Conservation (phyloP, 2,113 vertebrate species). For the Nyctereutes procyonoides region DNA sequence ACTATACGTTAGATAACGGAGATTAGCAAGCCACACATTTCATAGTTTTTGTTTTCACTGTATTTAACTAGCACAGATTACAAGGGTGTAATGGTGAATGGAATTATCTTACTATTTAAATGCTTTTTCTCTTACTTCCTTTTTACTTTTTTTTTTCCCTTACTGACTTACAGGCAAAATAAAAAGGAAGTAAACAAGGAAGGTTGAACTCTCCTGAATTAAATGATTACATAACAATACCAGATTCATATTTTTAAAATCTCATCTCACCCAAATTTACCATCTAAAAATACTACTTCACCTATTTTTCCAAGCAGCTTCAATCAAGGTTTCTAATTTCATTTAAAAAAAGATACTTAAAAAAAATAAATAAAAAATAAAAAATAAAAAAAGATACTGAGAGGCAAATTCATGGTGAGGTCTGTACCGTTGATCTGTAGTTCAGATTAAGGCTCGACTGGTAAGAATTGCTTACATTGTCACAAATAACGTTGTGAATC, state of each 20-base stretch:
- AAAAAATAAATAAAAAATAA: no score
- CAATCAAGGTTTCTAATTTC: background rate
- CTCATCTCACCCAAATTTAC: background rate
- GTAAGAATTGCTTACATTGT: background rate
- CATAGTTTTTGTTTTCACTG: background rate
- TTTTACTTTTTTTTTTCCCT: background rate
- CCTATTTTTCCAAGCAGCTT: background rate
- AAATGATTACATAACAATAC: background rate
- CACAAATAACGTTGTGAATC: constrained; percentile 14
- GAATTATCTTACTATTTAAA: background rate
- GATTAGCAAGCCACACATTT: background rate
- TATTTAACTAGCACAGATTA: background rate
- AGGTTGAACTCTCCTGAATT: background rate
- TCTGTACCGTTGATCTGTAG: background rate
- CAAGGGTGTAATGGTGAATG: background rate
- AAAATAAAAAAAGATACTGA: constrained; percentile 38
- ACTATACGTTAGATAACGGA: background rate
- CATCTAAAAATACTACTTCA: background rate
- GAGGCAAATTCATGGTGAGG: background rate
- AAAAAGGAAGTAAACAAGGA: background rate
- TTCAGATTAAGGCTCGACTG: background rate
- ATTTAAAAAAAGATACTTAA: no score
- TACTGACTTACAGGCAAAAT: background rate
- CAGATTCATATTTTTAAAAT: background rate
- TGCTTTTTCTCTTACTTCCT: background rate